A percentile compares a stretch with the other conserved stretches of the same genome.
Conservation (phyloP, 2,797 vertebrate species). For the Pampus argenteus region DNA sequence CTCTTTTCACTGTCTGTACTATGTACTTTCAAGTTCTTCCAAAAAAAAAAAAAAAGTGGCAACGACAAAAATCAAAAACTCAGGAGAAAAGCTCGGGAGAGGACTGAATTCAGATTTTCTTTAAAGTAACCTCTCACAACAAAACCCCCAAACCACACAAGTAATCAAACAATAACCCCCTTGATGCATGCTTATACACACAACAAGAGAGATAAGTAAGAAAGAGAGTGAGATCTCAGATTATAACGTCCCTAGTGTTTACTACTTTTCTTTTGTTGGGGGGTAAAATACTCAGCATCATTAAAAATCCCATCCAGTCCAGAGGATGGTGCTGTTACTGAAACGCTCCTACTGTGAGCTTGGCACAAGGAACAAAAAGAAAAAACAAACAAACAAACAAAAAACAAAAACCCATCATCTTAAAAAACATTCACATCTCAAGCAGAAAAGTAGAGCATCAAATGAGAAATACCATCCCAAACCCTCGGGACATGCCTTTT, state of each 20-base stretch:
- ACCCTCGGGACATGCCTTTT: constrained; percentile 28
- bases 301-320: constrained; percentile 43
- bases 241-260: constrained; percentile 48
- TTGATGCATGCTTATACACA: constrained; percentile 27
- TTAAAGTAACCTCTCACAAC: constrained; percentile 42
- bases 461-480: constrained; percentile 48
- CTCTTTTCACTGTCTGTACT: constrained; percentile 10
- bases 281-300: constrained; percentile 59
- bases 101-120: constrained; percentile 52
- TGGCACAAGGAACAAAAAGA: constrained; percentile 10
- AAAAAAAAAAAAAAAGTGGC: constrained; percentile 5
- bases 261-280: constrained; percentile 62
- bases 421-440: constrained; percentile 44
- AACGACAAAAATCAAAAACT: constrained; percentile 39
- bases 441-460: constrained; percentile 56
- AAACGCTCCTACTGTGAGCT: constrained; percentile 9
- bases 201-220: constrained; percentile 20
- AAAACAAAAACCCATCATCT: constrained; percentile 16
- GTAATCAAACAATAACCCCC: constrained; percentile 59
- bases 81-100: constrained; percentile 29
- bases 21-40: constrained; percentile 39
- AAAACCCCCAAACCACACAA: constrained; percentile 52
- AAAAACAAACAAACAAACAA: constrained; percentile 17
- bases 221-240: constrained; percentile 11
- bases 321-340: constrained; percentile 16